Evolutionary conservation across 2,113 vertebrate species (phyloP).

Genomic region (Smithornis capensis): DNA sequence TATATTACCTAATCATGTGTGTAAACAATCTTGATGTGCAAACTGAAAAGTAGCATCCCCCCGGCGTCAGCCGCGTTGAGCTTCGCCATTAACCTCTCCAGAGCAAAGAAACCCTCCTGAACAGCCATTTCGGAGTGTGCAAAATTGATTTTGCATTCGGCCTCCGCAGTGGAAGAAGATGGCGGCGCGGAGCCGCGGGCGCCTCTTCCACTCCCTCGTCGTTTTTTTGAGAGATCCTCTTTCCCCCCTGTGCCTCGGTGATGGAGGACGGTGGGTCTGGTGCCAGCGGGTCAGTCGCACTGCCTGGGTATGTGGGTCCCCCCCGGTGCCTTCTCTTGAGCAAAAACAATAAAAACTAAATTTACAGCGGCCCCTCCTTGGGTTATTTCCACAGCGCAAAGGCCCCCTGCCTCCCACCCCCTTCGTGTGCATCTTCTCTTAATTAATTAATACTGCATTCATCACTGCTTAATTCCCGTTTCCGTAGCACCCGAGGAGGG

Average conservation of each 20-base stretch:
- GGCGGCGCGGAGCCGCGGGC: background rate
- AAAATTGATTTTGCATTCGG: background rate
- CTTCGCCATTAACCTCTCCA: background rate
- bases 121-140: conserved; percentile 1
- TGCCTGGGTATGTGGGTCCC: background rate
- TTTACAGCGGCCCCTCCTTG: background rate
- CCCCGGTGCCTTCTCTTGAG: background rate
- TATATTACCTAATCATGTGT: background rate
- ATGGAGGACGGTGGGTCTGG: background rate
- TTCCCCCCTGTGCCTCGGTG: background rate
- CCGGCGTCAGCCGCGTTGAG: background rate
- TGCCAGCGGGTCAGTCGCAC: background rate
- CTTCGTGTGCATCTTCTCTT: conserved; percentile 13
- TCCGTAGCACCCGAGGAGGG: conserved; percentile 47
- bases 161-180: conserved; percentile 22
- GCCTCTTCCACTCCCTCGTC: background rate
- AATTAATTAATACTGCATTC: conserved; percentile 73
- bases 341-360: background rate
- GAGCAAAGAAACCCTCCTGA: background rate
- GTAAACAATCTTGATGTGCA: background rate
- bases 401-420: background rate
- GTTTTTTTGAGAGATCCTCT: background rate
- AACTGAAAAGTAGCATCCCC: background rate
- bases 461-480: conserved; percentile 63
- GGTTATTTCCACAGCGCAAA: background rate